These are phyloP conservation scores for Cheilosia soror DNA, from an alignment of 2,888 invertebrate species.

Conservation along the genomic window DNA sequence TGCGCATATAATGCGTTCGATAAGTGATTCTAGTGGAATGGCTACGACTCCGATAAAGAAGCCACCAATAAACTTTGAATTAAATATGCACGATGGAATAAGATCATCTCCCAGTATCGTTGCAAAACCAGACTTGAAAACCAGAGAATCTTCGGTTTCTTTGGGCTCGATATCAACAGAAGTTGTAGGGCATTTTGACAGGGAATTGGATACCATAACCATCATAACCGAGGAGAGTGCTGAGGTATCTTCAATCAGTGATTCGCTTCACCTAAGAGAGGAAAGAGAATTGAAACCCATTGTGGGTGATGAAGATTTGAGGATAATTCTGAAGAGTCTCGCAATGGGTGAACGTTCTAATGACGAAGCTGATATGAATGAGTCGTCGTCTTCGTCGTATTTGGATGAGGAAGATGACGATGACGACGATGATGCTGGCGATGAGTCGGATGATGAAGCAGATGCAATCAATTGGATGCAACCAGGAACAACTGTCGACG, in stretches of 20 bases:
- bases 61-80: slow-evolving; percentile 10
- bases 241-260: slow-evolving; percentile 40
- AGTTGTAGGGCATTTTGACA: slow-evolving; percentile 14
- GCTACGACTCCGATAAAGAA: slow-evolving; percentile 37
- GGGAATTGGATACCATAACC: slow-evolving; percentile 44
- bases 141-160: slow-evolving; percentile 8
- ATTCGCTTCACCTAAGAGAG: slow-evolving; percentile 10
- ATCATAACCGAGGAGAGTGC: slow-evolving; percentile 64
- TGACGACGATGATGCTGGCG: slow-evolving; percentile 49
- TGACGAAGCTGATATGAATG: slow-evolving; percentile 24
- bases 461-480: slow-evolving; percentile 80
- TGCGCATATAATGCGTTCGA: slow-evolving; percentile 78
- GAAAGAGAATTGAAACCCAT: slow-evolving; percentile 5
- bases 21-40: slow-evolving; percentile 80
- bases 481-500: slow-evolving; percentile 81
- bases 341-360: slow-evolving; percentile 39
- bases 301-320: slow-evolving; percentile 44
- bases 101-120: slow-evolving; percentile 53
- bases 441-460: slow-evolving; percentile 72
- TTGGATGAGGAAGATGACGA: slow-evolving; percentile 35
- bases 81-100: slow-evolving; percentile 44
- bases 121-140: slow-evolving; percentile 55
- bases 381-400: slow-evolving; percentile 31
- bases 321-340: slow-evolving; percentile 50
- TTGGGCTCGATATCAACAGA: slow-evolving; percentile 24